phyloP scores from a whole-genome alignment of 2,797 vertebrate genomes.

The Margarornis squamiger region DNA sequence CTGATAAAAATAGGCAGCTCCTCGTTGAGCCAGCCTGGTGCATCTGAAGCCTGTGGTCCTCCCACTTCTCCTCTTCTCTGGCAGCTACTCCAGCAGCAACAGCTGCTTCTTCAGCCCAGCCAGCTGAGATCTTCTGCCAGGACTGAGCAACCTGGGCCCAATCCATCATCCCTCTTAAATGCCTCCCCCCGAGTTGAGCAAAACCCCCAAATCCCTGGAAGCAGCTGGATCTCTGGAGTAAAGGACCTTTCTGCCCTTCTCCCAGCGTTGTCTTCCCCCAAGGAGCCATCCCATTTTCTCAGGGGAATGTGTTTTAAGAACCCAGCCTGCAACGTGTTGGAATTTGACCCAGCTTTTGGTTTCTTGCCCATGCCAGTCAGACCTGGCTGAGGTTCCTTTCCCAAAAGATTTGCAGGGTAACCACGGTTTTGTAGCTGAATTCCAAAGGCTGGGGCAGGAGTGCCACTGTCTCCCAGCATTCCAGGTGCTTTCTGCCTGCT shows the following conservation, averaged over 20 bases:
- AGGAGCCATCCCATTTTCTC: neutral
- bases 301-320: neutral
- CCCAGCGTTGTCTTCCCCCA: neutral
- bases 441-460: neutral
- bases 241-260: neutral
- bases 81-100: neutral
- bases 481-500: neutral
- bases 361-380: neutral
- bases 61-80: constrained; percentile 25
- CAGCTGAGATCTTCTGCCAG: neutral
- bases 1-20: constrained; percentile 1
- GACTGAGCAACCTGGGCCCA: neutral
- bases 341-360: neutral
- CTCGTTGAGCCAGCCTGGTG: neutral
- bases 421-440: neutral
- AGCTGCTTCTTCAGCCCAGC: constrained; percentile 13
- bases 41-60: neutral
- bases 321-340: neutral
- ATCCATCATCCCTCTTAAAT: neutral
- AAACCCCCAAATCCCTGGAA: neutral
- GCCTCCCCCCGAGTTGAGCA: fast-evolving
- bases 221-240: neutral
- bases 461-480: neutral
- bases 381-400: neutral
- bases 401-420: neutral